Conservation (phyloP, 2,888 invertebrate species). For the Nectonema munidae region DNA sequence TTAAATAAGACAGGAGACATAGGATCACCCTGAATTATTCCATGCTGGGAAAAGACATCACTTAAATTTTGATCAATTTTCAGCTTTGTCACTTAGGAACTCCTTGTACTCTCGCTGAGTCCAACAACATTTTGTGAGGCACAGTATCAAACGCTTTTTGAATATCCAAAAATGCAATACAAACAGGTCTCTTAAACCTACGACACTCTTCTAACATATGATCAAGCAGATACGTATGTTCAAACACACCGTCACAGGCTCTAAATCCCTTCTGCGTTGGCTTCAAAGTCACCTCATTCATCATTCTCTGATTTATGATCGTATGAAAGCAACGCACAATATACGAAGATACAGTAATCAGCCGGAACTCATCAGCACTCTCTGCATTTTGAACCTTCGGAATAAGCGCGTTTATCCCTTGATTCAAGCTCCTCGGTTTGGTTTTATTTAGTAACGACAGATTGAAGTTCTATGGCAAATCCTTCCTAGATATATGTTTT, state of each 20-base stretch:
- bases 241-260: constrained; percentile 18
- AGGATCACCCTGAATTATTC: constrained; percentile 22
- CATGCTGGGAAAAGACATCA: constrained; percentile 18
- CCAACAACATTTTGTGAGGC: constrained; percentile 19
- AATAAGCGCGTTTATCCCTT: no score
- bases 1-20: constrained; percentile 21
- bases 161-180: constrained; percentile 22
- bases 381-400: no score
- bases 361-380: no score
- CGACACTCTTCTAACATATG: constrained; percentile 15
- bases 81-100: no score
- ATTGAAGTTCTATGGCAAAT: no score
- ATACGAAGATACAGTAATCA: no score
- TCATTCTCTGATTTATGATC: no score
- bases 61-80: no score
- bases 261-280: constrained; percentile 22
- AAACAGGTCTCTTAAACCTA: constrained; percentile 12
- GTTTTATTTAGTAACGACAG: no score
- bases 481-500: no score
- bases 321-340: no score
- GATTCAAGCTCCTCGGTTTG: no score
- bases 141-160: constrained; percentile 23
- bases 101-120: constrained; percentile 9
- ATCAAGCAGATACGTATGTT: constrained; percentile 17
- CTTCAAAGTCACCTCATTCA: not conserved